Base-by-base conservation (phyloP, 2,797 vertebrate genomes). In the Coranthus polyacanthus region DNA sequence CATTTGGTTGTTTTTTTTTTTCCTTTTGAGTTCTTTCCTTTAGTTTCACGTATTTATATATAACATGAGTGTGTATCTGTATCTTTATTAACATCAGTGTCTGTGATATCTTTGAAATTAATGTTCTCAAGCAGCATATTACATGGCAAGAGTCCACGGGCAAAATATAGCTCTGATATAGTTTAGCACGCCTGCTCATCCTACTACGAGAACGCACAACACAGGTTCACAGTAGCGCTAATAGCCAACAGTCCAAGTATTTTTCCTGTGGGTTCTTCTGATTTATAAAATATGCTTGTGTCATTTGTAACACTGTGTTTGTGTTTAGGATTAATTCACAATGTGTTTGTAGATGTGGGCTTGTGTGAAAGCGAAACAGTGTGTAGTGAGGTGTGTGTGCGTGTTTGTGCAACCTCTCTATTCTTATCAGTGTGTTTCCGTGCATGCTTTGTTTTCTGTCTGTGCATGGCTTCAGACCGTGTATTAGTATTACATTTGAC, bases 251-350 rank as follows among this genome's bases (percentile, higher is more conserved):
- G 56, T 75, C 38, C 16, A 82, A 77, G 74, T 82, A 88, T 92
- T 92, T 94, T 93, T 85, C 93, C 91, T 93, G 91, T 94, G 92
- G 92, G 88, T 93, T 94, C 91, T 94, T 90, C 82, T 86, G 72
- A 69, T 78, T 84, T 81, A 62, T 65, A 83, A 70, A 90, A 90
- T 91, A 88, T 92, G 91, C 90, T 91, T 87, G 74, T 83, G 77
- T 78, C 86, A 87, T 88, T 74, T 73, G 77, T 85, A 62, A 63
- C 78, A 68, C 78, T 88, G 86, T 92, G 79, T 86, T 82, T 12
- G 63, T 92, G 81, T 82, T 59, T 71, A 68, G 71, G 75, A 44
- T 75, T 58, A 82, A 58, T 62, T 79, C 47, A 75, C 55, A 64
- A 42, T 58, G 60, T 46, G 36, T 34, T 53, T 59, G 51, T 53